Percentiles rank a stretch among this genome's conserved stretches.
These are phyloP conservation scores for Lota lota DNA, from an alignment of 2,113 vertebrate species.

Conservation along the genomic window DNA sequence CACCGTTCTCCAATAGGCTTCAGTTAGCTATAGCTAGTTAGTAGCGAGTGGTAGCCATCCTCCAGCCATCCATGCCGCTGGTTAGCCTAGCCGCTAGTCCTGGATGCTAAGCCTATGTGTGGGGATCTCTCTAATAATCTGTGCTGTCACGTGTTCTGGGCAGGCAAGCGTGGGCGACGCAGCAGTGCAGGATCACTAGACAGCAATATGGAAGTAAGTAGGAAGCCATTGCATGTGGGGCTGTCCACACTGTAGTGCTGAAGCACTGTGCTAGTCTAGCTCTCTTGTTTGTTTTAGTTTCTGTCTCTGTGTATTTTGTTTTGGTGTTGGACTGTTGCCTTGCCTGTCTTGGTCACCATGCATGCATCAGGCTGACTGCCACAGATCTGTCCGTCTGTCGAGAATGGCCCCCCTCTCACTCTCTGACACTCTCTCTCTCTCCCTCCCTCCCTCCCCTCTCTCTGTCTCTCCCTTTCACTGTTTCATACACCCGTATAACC, in stretches of 20 bases:
- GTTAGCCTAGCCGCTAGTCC: slow-evolving; percentile 40
- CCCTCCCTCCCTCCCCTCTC: too few relatives aligned
- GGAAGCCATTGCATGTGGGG: slow-evolving; percentile 75
- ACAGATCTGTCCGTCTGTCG: too few relatives aligned
- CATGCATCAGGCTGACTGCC: too few relatives aligned
- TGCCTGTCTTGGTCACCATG: slow-evolving; percentile 70
- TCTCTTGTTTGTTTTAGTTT: slow-evolving; percentile 27
- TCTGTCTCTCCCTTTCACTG: too few relatives aligned
- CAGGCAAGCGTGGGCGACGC: slow-evolving; percentile 98
- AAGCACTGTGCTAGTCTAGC: neutral
- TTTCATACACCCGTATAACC: too few relatives aligned
- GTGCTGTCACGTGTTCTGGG: slow-evolving; percentile 95
- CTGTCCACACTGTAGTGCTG: slow-evolving; percentile 66
- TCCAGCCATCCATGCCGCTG: slow-evolving; percentile 2
- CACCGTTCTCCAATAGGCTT: neutral
- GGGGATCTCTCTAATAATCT: slow-evolving; percentile 88
- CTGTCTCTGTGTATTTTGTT: slow-evolving; percentile 25
- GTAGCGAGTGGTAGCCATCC: slow-evolving; percentile 37
- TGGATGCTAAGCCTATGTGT: slow-evolving; percentile 67
- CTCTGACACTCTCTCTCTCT: too few relatives aligned
- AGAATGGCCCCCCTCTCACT: too few relatives aligned
- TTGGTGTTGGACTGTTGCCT: slow-evolving; percentile 37
- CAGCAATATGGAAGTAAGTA: slow-evolving; percentile 99
- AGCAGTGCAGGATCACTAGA: slow-evolving; percentile 99
- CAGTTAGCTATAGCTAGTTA: slow-evolving; percentile 19